Conservation (phyloP, 2,888 invertebrate genomes). For the Chirona hameri region DNA sequence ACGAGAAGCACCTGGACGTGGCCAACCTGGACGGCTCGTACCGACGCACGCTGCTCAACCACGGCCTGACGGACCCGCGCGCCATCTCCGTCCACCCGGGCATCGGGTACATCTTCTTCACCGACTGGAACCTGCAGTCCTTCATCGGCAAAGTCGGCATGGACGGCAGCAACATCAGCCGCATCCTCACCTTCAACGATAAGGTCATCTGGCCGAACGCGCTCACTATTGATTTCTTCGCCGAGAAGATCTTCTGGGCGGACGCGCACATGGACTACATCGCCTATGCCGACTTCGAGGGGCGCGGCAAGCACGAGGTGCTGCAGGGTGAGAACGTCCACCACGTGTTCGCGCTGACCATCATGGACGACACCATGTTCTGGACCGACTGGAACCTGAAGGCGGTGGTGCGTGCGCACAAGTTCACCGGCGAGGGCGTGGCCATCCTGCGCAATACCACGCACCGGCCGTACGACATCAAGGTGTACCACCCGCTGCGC, state of each 20-base stretch:
- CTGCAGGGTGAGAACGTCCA: conserved; percentile 76
- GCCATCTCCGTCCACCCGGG: conserved; percentile 94
- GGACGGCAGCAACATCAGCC: conserved; percentile 88
- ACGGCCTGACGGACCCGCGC: conserved; percentile 84
- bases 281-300: conserved; percentile 89
- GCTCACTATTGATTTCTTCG: conserved; percentile 91
- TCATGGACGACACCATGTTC: conserved; percentile 88
- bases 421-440: conserved; percentile 71
- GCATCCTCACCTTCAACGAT: conserved; percentile 79
- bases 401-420: conserved; percentile 84
- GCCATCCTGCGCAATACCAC: conserved; percentile 80
- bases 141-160: conserved; percentile 95
- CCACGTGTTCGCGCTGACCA: conserved; percentile 89
- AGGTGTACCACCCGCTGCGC: conserved; percentile 77
- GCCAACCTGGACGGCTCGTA: conserved; percentile 88
- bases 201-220: conserved; percentile 99
- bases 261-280: conserved; percentile 98
- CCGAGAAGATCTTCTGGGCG: conserved; percentile 93
- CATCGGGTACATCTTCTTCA: conserved; percentile 87
- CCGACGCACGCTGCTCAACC: conserved; percentile 78
- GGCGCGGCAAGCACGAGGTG: conserved; percentile 76
- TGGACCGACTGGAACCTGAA: conserved; percentile 99
- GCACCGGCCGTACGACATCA: conserved; percentile 87
- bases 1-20: conserved; percentile 92
- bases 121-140: conserved; percentile 93